Base-by-base conservation (phyloP, 2,888 invertebrate genomes). In the Bembecia ichneumoniformis region DNA sequence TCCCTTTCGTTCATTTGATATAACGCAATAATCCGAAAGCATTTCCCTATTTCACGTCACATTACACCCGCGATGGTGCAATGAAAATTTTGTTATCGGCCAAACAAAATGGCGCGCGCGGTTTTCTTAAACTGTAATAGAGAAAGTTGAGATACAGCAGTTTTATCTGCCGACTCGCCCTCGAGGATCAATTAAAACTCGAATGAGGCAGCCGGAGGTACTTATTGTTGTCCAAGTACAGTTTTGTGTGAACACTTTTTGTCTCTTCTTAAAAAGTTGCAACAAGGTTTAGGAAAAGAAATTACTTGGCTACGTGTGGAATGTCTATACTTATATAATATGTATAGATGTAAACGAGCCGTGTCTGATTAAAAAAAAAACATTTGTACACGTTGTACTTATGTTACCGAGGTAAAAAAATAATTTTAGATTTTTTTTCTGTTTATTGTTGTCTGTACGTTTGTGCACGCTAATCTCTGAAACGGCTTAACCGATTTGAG, bases 161-260 rank as follows among this genome's bases (percentile, higher is more conserved):
- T 83, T 86, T 86, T 87, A 84, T 86, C 83, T 77, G 5, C 58
- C 64, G 58, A 74, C 66, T 77, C 82, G 82, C 87, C 87, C 88
- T 86, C 78, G 68, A 87, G 88, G 87, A 87, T 87, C 88, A 87
- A 87, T 88, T 88, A 87, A 88, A 88, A 87, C 81, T 86, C 78
- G 74, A 71, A 71, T 68, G 72, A 74, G 67, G 70, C 59, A 63
- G 63, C 71, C 71, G 67, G 62, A 67, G 74, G 78, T 82, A 79
- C 82, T 84, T 78, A 83, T 78, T 82, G 82, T 79, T 72, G 79
- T 78, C 75, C 77, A 77, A 79, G 71, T 74, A 40, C 13, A 69
- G 10, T 66, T 69, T 59, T 58, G 54, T 10, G 51, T 34, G 52
- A 13, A 44, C 13, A 44, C 15, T 11, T 16, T 16, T 17, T 16